phyloP scores from a whole-genome alignment of 2,888 invertebrate species.

The Leucophora obtusa region DNA sequence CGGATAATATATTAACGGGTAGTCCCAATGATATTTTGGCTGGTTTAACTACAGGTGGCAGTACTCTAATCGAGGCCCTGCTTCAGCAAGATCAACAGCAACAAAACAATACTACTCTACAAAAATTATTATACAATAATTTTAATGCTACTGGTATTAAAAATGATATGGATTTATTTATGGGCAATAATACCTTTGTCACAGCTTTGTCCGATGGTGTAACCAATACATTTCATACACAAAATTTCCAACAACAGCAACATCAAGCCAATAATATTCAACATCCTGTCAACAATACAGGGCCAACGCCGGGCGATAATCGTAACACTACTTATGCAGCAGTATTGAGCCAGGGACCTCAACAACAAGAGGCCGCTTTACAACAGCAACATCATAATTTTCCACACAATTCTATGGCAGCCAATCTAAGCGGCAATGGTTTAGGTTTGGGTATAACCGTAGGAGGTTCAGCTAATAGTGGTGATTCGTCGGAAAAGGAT shows the following conservation, averaged over 20 bases:
- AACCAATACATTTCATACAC: constrained; percentile 62
- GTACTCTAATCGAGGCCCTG: constrained; percentile 75
- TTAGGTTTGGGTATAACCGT: constrained; percentile 50
- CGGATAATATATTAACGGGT: constrained; percentile 70
- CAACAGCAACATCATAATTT: constrained; percentile 65
- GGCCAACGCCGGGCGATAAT: constrained; percentile 52
- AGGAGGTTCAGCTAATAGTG: constrained; percentile 38
- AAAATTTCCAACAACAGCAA: constrained; percentile 52
- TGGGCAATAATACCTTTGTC: constrained; percentile 64
- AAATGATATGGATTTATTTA: constrained; percentile 75
- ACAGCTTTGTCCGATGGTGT: constrained; percentile 53
- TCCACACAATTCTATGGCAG: constrained; percentile 56
- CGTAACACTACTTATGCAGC: constrained; percentile 78
- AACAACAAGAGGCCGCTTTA: constrained; percentile 59
- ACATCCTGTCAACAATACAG: constrained; percentile 55
- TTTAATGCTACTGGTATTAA: constrained; percentile 66
- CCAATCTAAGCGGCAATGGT: constrained; percentile 45
- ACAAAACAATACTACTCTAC: constrained; percentile 64
- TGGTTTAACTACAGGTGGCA: constrained; percentile 70
- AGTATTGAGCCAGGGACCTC: constrained; percentile 77
- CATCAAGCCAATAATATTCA: constrained; percentile 56
- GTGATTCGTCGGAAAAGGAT: constrained; percentile 76
- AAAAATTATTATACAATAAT: constrained; percentile 73
- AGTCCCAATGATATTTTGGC: constrained; percentile 67
- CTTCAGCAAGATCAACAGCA: constrained; percentile 72